phyloP scores from a whole-genome alignment of 1,140 invertebrate genomes.

The Drosophila tsacasi region DNA sequence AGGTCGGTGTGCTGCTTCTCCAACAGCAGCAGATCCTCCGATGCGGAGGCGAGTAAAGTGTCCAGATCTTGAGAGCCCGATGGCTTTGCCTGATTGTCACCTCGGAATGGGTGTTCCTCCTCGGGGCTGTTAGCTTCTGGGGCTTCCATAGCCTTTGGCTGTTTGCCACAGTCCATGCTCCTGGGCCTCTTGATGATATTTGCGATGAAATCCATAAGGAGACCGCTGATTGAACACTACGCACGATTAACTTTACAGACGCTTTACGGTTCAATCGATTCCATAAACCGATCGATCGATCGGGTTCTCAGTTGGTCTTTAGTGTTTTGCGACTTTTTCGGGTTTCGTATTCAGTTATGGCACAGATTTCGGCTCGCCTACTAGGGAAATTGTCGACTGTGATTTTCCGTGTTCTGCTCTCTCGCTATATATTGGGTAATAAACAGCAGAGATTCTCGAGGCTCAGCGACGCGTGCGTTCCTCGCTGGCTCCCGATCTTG shows the following conservation, averaged over 20 bases:
- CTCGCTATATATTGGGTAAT: constrained; percentile 58
- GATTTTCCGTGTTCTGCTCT: constrained; percentile 29
- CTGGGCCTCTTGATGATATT: constrained; percentile 73
- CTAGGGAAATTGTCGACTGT: constrained; percentile 48
- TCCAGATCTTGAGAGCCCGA: constrained; percentile 27
- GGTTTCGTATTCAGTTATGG: constrained; percentile 24
- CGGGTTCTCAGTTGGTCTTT: constrained; percentile 21
- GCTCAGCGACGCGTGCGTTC: constrained; percentile 23
- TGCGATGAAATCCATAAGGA: constrained; percentile 73
- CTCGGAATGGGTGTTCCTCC: neutral
- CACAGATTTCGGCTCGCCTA: constrained; percentile 39
- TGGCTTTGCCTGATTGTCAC: neutral
- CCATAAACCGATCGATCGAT: constrained; percentile 29
- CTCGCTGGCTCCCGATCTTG: constrained; percentile 52
- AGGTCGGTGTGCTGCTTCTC: constrained; percentile 51
- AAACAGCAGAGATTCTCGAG: constrained; percentile 24
- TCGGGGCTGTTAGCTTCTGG: neutral
- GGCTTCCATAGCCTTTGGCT: constrained; percentile 1
- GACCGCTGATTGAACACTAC: constrained; percentile 24
- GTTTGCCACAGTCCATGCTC: constrained; percentile 40
- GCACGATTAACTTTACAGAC: constrained; percentile 56
- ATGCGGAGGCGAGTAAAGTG: constrained; percentile 47
- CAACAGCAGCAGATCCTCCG: constrained; percentile 45
- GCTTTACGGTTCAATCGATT: constrained; percentile 53
- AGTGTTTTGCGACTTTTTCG: constrained; percentile 31